These are phyloP conservation scores for Eretmocerus hayati DNA, from an alignment of 2,888 invertebrate species.

Conservation along the genomic window DNA sequence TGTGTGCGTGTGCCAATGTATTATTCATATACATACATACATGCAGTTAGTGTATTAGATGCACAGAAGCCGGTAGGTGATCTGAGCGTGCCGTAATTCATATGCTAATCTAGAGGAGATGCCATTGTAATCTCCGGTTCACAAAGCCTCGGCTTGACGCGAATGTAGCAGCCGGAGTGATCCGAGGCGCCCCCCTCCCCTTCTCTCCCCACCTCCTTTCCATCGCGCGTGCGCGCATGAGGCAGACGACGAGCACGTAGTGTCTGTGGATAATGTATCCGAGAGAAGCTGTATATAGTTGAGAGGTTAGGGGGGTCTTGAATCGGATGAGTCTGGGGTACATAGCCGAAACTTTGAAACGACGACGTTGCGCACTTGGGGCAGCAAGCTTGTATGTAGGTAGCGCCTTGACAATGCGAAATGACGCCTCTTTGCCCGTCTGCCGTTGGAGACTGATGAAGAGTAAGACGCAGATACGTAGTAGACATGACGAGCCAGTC, in stretches of 20 bases:
- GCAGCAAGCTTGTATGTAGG: background rate
- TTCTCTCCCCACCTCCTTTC: background rate
- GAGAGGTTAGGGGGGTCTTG: no score
- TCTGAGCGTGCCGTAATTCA: conserved; percentile 39
- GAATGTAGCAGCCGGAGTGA: conserved; percentile 40
- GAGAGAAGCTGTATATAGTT: no score
- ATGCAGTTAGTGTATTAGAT: background rate
- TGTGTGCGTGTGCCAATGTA: no score
- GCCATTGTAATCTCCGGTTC: conserved; percentile 48
- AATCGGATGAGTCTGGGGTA: no score
- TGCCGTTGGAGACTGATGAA: no score
- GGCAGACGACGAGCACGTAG: background rate
- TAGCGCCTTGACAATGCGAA: background rate
- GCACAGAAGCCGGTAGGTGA: background rate
- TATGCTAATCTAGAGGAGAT: conserved; percentile 47
- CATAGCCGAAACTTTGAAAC: no score
- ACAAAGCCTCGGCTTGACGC: conserved; percentile 44
- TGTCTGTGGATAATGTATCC: conserved; percentile 37
- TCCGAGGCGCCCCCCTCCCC: conserved; percentile 25
- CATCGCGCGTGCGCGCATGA: background rate
- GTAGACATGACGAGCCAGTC: no score
- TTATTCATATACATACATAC: background rate
- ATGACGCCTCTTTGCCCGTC: background rate
- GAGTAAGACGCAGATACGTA: no score
- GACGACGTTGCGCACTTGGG: background rate